These are phyloP conservation scores for Galagoides demidoff DNA, from an alignment of 2,797 vertebrate genomes.

Conservation along the genomic window DNA sequence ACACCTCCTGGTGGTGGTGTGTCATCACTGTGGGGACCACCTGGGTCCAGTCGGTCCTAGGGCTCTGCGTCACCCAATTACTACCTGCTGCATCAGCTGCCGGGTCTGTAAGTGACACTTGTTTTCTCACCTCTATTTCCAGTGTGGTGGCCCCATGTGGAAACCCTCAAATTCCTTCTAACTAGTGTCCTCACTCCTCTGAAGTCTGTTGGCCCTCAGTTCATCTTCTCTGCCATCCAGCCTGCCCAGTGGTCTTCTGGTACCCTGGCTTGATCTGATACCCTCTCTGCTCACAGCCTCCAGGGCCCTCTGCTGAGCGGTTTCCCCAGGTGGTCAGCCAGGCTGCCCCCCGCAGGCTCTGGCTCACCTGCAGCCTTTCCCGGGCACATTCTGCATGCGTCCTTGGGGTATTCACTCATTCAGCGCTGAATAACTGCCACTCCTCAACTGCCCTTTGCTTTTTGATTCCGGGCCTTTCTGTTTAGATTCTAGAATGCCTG, in stretches of 20 bases:
- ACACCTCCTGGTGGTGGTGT: not conserved
- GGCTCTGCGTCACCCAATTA: not conserved
- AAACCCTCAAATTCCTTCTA: not conserved
- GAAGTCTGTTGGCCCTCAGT: not conserved
- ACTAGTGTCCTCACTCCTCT: not conserved
- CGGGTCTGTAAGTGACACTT: not conserved
- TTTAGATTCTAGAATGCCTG: not conserved
- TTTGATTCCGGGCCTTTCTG: not conserved
- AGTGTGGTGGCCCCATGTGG: not conserved
- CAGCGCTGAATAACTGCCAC: not conserved
- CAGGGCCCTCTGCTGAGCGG: not conserved
- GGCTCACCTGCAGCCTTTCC: not conserved
- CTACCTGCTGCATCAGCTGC: not conserved
- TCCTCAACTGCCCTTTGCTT: not conserved
- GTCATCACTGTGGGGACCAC: not conserved
- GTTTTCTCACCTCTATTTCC: not conserved
- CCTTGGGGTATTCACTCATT: not conserved
- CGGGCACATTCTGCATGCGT: not conserved
- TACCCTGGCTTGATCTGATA: not conserved
- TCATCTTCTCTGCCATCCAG: not conserved
- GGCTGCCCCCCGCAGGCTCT: not conserved
- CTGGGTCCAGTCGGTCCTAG: not conserved
- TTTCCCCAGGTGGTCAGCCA: not conserved
- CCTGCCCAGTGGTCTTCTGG: not conserved
- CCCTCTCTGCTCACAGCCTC: not conserved